Evolutionary conservation across 2,888 invertebrate genomes (phyloP).

Genomic region (Molorchus minor): DNA sequence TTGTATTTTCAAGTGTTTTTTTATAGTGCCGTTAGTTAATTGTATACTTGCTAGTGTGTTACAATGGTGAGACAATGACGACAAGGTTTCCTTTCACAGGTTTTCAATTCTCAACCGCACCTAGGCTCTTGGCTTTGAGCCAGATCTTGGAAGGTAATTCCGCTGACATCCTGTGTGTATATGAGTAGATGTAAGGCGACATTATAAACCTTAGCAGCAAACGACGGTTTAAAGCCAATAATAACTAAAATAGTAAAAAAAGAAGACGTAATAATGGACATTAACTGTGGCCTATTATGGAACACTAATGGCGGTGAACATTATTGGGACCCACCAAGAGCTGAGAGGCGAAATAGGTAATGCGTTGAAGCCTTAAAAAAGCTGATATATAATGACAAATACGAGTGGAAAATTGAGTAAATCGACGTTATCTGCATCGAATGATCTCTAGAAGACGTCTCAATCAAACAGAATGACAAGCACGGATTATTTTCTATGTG

Average conservation of each 20-base stretch:
- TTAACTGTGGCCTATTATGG: conserved; percentile 16
- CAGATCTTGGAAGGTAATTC: no score
- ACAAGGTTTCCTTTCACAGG: no score
- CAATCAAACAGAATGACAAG: conserved; percentile 58
- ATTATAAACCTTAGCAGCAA: no score
- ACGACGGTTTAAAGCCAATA: neutral
- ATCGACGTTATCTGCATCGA: conserved; percentile 52
- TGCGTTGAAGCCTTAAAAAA: conserved; percentile 21
- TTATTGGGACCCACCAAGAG: conserved; percentile 25
- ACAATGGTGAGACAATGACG: no score
- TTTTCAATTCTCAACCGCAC: no score
- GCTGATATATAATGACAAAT: conserved; percentile 46
- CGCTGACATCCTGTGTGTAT: no score
- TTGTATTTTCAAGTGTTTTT: no score
- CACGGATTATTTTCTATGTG: conserved; percentile 41
- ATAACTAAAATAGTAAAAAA: conserved; percentile 13
- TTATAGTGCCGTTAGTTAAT: no score
- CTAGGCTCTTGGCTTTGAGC: no score
- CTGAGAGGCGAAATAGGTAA: conserved; percentile 22
- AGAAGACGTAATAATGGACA: conserved; percentile 20
- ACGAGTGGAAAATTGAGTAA: conserved; percentile 53
- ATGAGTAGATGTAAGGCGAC: no score
- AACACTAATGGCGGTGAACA: conserved; percentile 25
- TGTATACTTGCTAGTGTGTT: no score
- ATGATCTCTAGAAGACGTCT: conserved; percentile 53